Evolutionary conservation across 2,888 invertebrate genomes (phyloP), one percentile per base, ranked within the genome.

Genomic region (Dusona sp.): DNA sequence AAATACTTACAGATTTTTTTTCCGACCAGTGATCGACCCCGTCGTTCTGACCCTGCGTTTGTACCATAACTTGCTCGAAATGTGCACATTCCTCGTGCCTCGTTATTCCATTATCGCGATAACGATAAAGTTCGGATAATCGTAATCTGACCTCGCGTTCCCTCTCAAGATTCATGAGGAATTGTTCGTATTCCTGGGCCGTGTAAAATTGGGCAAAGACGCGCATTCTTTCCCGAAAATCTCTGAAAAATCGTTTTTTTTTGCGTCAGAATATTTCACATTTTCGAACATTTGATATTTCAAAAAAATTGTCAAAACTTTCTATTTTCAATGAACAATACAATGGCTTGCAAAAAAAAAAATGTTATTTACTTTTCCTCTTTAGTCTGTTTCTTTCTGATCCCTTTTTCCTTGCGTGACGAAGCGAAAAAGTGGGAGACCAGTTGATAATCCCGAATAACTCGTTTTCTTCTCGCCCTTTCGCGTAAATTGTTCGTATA

Each of bases 191-290:
- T 94, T 99, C 98, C 81, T 97, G 96, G 42, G 97, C 96, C 1
- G 98, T 97, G 93, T 97, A 97, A 95, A 98, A 98, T 93, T 98
- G 98, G 3, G 98, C 97, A 92, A 98, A 97, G 88, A 97, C 97
- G 51, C 97, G 96, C 94, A 98, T 96, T 57, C 97, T 97, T 88
- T 99, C 98, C 64, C 97, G 96, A 92, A 98, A 97, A 89, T 97
- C 97, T 90, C 97, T 97, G 93, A 1, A 92, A 89, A 13, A 81
- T 74, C 61, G 36, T 75, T 4, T 36, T 79, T 38, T 16, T 22
- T 54, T 42, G 48, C 13, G 25, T 57, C 2, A 75, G 29, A 51
- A 1, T 38, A 22, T 13, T 13, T 29, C 29, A 29, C 29, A 29
- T 19, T 48, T 6, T 19, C n/a, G 48, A 3, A 19, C 19, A 3